Evolutionary conservation across 2,113 vertebrate species (phyloP), one percentile per base, ranked within the genome.

Genomic region (Motacilla tschutschensis): DNA sequence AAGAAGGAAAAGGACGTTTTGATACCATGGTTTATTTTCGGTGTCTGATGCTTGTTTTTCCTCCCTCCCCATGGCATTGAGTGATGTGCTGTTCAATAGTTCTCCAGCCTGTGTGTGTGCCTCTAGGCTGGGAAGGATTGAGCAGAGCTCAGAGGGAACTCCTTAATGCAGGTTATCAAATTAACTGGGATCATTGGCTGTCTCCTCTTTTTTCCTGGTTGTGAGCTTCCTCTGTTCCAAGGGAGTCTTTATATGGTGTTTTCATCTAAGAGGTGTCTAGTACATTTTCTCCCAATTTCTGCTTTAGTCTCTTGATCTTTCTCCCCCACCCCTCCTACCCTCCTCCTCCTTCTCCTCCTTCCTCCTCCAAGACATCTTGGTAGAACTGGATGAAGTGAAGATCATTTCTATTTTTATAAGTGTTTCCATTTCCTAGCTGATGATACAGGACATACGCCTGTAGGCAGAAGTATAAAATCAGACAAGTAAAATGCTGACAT

Each of bases 51-150:
- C 13, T 2, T 24, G 5, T 17, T 83, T 8, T 20, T 38, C 5
- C 33, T 25, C 35, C 44, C 29, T 80, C 80, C 18, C 38, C 28
- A 12, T 3, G 8, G 12, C 17, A 17, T 16, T 62, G 10, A n/a
- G 29, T 0, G 2, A 8, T 2, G 1, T 47, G 35, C 13, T 15
- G 4, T 50, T 71, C 14, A 21, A 5, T 18, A n/a, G 4, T 1
- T 53, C 19, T 69, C 8, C 14, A 79, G 41, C 36, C 36, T 40
- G 3, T 31, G 8, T 20, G 16, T 33, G 6, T 18, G 24, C 22
- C 18, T 0, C 0, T n/a, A 41, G 38, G 35, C 57, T 50, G 24
- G 24, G 24, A 14, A 50, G 36, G 46, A 41, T 17, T 36, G 55
- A 63, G 40, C 16, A 47, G 36, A 47, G 8, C 73, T 82, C 8